Evolutionary conservation across 2,888 invertebrate genomes (phyloP).

Genomic region (Leucophenga maculata): DNA sequence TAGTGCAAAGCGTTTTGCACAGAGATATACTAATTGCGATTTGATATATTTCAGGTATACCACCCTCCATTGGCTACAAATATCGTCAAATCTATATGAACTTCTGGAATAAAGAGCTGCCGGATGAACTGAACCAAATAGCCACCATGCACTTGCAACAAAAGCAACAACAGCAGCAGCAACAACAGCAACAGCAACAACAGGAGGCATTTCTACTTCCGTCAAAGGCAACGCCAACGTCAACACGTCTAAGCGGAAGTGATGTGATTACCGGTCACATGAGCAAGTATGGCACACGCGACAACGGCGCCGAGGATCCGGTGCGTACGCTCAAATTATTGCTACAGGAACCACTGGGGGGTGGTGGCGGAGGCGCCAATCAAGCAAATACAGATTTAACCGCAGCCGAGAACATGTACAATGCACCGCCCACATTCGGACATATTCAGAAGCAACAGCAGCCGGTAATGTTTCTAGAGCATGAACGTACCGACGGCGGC

Average conservation of each 20-base stretch:
- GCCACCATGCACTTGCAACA: slow-evolving; percentile 66
- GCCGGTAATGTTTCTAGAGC: slow-evolving; percentile 53
- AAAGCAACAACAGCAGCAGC: slow-evolving; percentile 57
- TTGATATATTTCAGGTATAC: slow-evolving; percentile 78
- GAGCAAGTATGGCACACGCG: slow-evolving; percentile 69
- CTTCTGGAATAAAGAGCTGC: slow-evolving; percentile 89
- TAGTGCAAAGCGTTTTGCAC: too few species aligned
- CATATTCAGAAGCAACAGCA: slow-evolving; percentile 50
- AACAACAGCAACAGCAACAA: slow-evolving; percentile 41
- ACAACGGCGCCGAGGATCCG: slow-evolving; percentile 69
- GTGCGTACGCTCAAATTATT: slow-evolving; percentile 67
- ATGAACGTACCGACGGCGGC: slow-evolving; percentile 29
- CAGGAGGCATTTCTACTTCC: slow-evolving; percentile 1
- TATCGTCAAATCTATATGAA: slow-evolving; percentile 85
- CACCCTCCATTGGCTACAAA: slow-evolving; percentile 81
- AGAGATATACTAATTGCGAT: too few species aligned
- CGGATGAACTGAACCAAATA: slow-evolving; percentile 78
- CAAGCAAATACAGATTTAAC: slow-evolving; percentile 44
- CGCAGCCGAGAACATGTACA: slow-evolving; percentile 69
- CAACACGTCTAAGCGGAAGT: slow-evolving; percentile 48
- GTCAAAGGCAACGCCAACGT: slow-evolving; percentile 19
- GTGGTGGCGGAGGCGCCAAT: slow-evolving; percentile 35
- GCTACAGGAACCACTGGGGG: slow-evolving; percentile 63
- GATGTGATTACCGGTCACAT: slow-evolving; percentile 71
- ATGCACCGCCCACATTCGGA: slow-evolving; percentile 70